Conservation (phyloP, 2,797 vertebrate species). For the Enteromius unitaeniatus region DNA sequence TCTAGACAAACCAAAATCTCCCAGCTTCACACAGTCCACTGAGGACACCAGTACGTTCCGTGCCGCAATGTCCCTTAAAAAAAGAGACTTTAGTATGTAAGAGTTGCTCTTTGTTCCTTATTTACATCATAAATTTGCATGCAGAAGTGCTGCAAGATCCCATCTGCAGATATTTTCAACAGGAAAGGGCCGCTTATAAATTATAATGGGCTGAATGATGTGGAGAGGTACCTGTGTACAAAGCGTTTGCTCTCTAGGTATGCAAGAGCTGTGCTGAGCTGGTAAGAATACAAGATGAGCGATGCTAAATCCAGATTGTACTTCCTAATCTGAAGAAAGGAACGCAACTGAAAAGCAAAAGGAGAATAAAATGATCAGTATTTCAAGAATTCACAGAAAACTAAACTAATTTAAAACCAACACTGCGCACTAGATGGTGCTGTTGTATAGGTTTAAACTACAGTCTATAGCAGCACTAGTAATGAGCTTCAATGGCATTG, state of each 20-base stretch:
- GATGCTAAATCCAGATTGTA: constrained; percentile 94
- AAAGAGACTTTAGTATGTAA: neutral
- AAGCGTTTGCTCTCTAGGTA: constrained; percentile 98
- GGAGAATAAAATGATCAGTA: neutral
- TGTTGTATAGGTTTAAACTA: neutral
- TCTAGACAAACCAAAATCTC: constrained; percentile 95
- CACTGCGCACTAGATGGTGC: constrained; percentile 8
- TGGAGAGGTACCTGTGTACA: constrained; percentile 90
- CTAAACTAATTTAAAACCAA: neutral
- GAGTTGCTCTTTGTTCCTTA: neutral
- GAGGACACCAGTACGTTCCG: constrained; percentile 95
- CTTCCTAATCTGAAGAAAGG: constrained; percentile 96
- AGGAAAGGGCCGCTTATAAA: neutral
- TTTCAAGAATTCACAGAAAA: neutral
- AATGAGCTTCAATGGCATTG: neutral
- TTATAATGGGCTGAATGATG: neutral
- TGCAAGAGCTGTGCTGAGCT: constrained; percentile 95
- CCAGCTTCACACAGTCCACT: constrained; percentile 94
- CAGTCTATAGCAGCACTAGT: neutral
- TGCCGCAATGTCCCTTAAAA: constrained; percentile 93
- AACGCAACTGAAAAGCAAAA: constrained; percentile 85
- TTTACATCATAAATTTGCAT: neutral
- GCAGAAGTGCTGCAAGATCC: neutral
- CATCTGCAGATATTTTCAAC: neutral
- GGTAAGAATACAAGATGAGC: constrained; percentile 93